phyloP scores from a whole-genome alignment of 2,888 invertebrate genomes.

The Dromius quadrimaculatus region DNA sequence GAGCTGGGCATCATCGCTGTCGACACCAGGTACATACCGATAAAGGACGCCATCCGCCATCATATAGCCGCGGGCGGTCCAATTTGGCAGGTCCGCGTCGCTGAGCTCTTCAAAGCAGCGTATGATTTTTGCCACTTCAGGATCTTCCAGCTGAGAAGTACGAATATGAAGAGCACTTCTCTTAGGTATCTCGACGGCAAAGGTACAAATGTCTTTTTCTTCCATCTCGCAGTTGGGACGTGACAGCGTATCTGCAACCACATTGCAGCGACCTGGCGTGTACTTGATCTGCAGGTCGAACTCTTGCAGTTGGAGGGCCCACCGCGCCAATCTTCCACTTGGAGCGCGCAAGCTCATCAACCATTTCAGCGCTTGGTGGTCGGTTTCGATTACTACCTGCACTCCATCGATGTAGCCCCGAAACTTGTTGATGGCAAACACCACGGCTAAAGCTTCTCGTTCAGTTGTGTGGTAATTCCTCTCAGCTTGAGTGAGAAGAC shows the following conservation, averaged over 20 bases:
- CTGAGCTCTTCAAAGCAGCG: constrained; percentile 33
- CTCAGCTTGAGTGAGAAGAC: not conserved
- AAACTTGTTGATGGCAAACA: constrained; percentile 59
- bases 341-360: constrained; percentile 61
- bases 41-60: no score
- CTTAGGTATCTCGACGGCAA: not conserved
- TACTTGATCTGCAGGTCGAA: constrained; percentile 61
- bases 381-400: constrained; percentile 61
- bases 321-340: constrained; percentile 62
- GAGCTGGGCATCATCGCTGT: no score
- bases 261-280: constrained; percentile 60
- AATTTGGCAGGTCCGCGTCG: not conserved
- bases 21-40: no score
- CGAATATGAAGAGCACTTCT: not conserved
- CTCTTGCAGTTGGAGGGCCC: constrained; percentile 62
- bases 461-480: constrained; percentile 59
- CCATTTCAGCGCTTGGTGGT: constrained; percentile 65
- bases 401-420: constrained; percentile 61
- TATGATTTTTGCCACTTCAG: constrained; percentile 47
- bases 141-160: constrained; percentile 51
- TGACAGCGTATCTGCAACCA: constrained; percentile 61
- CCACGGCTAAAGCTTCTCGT: constrained; percentile 56
- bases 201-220: no score
- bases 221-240: constrained; percentile 53
- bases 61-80: no score